phyloP scores from a whole-genome alignment of 2,113 vertebrate genomes.

The Strix uralensis region DNA sequence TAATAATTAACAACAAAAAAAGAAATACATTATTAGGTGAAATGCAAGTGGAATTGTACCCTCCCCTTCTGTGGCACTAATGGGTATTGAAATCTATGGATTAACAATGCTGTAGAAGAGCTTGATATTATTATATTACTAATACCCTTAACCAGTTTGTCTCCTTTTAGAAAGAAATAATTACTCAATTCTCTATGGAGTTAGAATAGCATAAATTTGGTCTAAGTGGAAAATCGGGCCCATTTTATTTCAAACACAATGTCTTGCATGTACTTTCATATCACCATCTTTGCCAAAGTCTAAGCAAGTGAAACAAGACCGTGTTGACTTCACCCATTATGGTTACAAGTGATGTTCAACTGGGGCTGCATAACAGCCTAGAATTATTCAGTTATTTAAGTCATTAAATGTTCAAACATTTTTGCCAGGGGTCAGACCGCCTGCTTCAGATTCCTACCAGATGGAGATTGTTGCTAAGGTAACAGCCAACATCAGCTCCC shows the following conservation, averaged over 20 bases:
- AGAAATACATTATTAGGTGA: neutral
- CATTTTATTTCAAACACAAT: neutral
- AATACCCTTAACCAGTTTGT: neutral
- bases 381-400: neutral
- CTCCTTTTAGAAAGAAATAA: neutral
- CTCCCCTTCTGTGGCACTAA: neutral
- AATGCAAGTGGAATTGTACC: neutral
- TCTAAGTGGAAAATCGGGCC: neutral
- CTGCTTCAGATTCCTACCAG: neutral
- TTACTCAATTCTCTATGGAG: neutral
- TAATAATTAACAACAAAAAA: neutral
- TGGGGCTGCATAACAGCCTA: neutral
- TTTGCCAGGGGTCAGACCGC: constrained; percentile 2
- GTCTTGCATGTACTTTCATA: neutral
- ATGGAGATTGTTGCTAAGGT: constrained; percentile 36
- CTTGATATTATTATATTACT: neutral
- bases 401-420: neutral
- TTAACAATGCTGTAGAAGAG: neutral
- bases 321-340: fast-evolving
- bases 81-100: neutral
- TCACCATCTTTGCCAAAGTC: neutral
- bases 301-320: neutral
- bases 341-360: neutral
- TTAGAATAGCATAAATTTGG: neutral
- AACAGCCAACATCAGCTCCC: constrained; percentile 37